Conservation (phyloP, 2,113 vertebrate genomes). For the Leucosticte australis region DNA sequence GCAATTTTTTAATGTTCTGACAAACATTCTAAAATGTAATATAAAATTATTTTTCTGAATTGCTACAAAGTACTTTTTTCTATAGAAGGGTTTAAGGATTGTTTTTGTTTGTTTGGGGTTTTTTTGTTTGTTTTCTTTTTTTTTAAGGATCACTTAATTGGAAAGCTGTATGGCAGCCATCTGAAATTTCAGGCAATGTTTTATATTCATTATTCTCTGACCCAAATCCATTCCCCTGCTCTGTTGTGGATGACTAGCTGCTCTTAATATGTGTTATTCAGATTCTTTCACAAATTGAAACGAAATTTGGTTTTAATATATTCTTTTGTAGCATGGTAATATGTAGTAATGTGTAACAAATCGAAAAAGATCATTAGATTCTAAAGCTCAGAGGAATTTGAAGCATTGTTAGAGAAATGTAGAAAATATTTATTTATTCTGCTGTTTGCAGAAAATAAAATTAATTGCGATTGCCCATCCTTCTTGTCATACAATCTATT, state of each 20-base stretch:
- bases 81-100: not conserved
- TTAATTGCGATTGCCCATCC: not conserved
- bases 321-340: not conserved
- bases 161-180: not conserved
- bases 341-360: not conserved
- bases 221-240: not conserved
- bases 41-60: not conserved
- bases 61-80: not conserved
- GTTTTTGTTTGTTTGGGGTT: fast-evolving
- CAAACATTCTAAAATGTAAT: not conserved
- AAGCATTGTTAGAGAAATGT: not conserved
- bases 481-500: not conserved
- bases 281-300: conserved; percentile 13
- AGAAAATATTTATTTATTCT: not conserved
- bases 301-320: not conserved
- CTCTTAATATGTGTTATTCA: conserved; percentile 1
- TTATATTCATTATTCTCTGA: conserved; percentile 40
- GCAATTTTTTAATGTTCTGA: not conserved
- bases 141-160: not conserved
- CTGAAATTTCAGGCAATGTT: conserved; percentile 7
- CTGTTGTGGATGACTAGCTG: not conserved
- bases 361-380: not conserved
- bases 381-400: not conserved
- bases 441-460: not conserved
- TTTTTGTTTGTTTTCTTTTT: not conserved